These are phyloP conservation scores for Scatophagus argus DNA, from an alignment of 2,113 vertebrate species.

Conservation along the genomic window DNA sequence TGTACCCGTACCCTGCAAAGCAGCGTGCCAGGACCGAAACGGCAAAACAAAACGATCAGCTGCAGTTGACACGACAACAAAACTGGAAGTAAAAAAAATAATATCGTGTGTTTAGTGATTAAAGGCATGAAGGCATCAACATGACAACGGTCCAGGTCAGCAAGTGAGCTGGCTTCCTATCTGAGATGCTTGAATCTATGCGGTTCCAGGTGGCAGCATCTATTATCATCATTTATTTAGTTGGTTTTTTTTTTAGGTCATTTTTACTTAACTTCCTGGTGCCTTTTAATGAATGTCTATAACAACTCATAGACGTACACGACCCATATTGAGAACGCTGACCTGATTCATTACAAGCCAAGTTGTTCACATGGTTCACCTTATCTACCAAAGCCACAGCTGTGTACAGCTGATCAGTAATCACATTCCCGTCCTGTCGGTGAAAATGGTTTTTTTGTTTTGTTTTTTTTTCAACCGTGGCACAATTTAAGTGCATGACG, in stretches of 20 bases:
- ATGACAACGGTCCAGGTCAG: slow-evolving; percentile 34
- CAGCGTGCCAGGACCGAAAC: neutral
- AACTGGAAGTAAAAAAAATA: neutral
- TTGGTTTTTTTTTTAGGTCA: no score
- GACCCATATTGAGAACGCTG: neutral
- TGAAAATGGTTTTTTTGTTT: no score
- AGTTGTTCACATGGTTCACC: neutral
- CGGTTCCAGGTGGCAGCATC: neutral
- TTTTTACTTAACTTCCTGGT: no score
- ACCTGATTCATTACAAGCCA: neutral
- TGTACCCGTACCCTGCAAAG: neutral
- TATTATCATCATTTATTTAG: no score
- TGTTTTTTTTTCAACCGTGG: neutral
- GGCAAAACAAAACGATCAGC: neutral
- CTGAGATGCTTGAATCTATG: no score
- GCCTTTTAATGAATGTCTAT: neutral
- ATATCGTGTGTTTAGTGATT: neutral
- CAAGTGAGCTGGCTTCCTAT: neutral
- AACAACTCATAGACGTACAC: neutral
- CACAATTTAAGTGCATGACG: neutral
- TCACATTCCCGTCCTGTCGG: no score
- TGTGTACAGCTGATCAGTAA: neutral
- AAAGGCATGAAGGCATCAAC: no score
- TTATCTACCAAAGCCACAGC: neutral
- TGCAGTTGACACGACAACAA: neutral